Percentiles rank a stretch among this genome's conserved stretches.
These are phyloP conservation scores for Psittacula echo DNA, from an alignment of 2,797 vertebrate species.

Conservation along the genomic window DNA sequence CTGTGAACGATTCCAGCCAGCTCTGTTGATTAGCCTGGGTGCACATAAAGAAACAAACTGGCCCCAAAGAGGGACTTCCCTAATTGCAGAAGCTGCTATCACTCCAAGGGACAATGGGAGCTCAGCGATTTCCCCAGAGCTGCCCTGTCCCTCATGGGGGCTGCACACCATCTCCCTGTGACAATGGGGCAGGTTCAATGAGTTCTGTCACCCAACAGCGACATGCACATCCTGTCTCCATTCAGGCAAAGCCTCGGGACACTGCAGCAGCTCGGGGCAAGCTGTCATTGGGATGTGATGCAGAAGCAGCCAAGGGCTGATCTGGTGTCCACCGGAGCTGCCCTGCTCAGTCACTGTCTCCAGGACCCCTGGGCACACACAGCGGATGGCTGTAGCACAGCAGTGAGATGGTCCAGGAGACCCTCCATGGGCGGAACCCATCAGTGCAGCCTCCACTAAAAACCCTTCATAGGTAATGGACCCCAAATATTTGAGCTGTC, in stretches of 20 bases:
- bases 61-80: neutral
- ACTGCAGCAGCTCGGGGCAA: neutral
- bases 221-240: fast-evolving
- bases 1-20: neutral
- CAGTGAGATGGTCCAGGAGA: neutral
- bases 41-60: neutral
- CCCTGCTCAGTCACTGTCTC: fast-evolving
- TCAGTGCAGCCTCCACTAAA: neutral
- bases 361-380: neutral
- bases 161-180: neutral
- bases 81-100: neutral
- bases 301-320: neutral
- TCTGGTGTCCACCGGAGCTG: neutral
- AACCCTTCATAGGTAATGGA: neutral
- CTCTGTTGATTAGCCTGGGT: neutral
- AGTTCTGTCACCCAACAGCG: no score
- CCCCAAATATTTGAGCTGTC: fast-evolving
- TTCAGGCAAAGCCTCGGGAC: neutral
- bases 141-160: neutral
- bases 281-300: neutral
- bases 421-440: neutral
- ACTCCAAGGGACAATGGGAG: fast-evolving
- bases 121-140: fast-evolving
- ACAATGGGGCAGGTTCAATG: fast-evolving
- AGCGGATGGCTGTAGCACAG: neutral